Evolutionary conservation across 2,797 vertebrate genomes (phyloP).

Genomic region (Melanotaenia parkinsoni): DNA sequence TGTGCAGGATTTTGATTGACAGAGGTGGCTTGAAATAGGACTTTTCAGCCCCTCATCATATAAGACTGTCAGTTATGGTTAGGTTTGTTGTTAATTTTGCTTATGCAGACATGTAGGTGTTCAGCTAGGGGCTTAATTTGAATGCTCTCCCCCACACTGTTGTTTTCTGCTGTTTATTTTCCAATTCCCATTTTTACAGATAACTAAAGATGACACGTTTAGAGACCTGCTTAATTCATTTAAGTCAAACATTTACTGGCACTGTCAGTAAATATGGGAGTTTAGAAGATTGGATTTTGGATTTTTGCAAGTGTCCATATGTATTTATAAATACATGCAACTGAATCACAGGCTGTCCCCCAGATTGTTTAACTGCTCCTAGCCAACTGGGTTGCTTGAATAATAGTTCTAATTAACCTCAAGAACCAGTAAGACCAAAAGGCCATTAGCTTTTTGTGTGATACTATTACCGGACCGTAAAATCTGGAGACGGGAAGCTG

Average conservation of each 20-base stretch:
- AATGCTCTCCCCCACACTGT: constrained; percentile 57
- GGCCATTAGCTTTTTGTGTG: background rate
- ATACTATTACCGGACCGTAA: background rate
- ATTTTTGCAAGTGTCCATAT: background rate
- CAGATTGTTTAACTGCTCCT: background rate
- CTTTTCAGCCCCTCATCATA: constrained; percentile 12
- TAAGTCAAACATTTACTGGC: constrained; percentile 15
- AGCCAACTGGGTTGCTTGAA: background rate
- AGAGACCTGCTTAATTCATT: constrained; percentile 20
- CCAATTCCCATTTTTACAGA: constrained; percentile 37
- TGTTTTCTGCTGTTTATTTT: constrained; percentile 43
- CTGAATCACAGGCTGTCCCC: background rate
- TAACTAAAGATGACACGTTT: constrained; percentile 28
- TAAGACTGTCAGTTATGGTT: constrained; percentile 29
- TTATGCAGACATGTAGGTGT: constrained; percentile 62
- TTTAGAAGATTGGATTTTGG: background rate
- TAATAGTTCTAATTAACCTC: constrained; percentile 1
- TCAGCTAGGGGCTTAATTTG: constrained; percentile 50
- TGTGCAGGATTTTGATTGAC: background rate
- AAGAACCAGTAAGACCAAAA: background rate
- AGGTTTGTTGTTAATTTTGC: constrained; percentile 38
- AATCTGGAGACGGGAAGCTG: constrained; percentile 1
- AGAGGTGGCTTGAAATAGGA: background rate
- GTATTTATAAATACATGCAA: background rate
- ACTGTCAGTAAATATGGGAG: background rate